Conservation (phyloP, 2,888 invertebrate species). For the Endomychus coccineus region DNA sequence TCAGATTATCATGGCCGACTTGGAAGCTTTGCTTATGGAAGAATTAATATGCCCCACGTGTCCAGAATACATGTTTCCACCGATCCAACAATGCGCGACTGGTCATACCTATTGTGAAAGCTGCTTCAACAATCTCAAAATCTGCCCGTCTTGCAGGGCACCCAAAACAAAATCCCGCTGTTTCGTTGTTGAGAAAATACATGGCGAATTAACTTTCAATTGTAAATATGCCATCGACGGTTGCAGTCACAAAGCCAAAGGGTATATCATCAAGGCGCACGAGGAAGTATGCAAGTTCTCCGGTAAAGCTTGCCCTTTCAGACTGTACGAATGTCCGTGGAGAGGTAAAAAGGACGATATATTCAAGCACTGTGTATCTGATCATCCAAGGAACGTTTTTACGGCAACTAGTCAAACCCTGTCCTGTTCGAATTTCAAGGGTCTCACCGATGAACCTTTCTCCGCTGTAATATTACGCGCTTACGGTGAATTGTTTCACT, state of each 20-base stretch:
- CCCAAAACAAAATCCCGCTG: background rate
- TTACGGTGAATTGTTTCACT: slow-evolving; percentile 18
- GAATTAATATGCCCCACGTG: slow-evolving; percentile 1
- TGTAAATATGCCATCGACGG: slow-evolving; percentile 1
- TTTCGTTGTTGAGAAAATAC: background rate
- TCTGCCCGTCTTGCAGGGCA: background rate
- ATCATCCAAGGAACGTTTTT: background rate
- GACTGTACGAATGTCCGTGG: background rate
- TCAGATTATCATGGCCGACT: no score
- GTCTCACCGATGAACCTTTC: background rate
- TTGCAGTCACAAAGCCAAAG: background rate
- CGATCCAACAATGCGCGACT: background rate
- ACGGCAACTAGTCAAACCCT: background rate
- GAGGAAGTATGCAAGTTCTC: background rate
- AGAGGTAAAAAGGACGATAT: background rate
- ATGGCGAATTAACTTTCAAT: background rate
- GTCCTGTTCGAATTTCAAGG: background rate
- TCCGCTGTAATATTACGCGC: slow-evolving; percentile 9
- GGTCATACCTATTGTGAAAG: background rate
- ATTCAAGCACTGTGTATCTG: background rate
- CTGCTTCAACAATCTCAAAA: background rate
- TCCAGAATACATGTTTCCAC: background rate
- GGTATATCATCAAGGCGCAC: background rate
- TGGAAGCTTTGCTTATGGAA: no score
- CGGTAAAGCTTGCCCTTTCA: background rate